Conservation (phyloP, 64 coral and sea anemone species). For the Pachyseris speciosa region DNA sequence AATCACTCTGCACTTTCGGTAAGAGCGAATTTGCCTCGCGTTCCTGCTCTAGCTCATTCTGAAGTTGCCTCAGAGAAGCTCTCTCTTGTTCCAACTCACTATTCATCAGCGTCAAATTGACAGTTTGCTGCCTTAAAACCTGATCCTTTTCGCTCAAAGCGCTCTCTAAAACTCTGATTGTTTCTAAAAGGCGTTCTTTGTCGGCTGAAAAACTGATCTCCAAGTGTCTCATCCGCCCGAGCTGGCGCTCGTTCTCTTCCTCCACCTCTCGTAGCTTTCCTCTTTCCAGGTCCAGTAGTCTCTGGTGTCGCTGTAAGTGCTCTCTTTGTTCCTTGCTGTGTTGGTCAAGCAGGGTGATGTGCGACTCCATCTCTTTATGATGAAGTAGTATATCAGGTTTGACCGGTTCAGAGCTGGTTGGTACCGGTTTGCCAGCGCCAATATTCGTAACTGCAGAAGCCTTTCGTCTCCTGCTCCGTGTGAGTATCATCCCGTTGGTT, state of each 20-base stretch:
- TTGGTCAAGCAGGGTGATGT: conserved; percentile 81
- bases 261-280: conserved; percentile 38
- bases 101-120: conserved; percentile 43
- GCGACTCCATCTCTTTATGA: conserved; percentile 79
- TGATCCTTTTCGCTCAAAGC: conserved; percentile 12
- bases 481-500: conserved; percentile 7
- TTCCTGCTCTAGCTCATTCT: conserved; percentile 70
- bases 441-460: not conserved
- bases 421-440: not conserved
- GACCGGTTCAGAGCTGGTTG: not conserved
- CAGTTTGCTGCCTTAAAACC: conserved; percentile 26
- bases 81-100: conserved; percentile 65
- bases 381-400: conserved; percentile 82
- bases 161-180: not conserved
- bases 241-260: conserved; percentile 16
- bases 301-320: conserved; percentile 75
- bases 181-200: not conserved
- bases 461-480: conserved; percentile 56
- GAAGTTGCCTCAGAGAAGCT: conserved; percentile 42
- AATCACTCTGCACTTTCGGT: conserved; percentile 70
- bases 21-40: conserved; percentile 42
- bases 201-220: conserved; percentile 2
- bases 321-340: conserved; percentile 90
- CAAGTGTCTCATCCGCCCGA: not conserved
- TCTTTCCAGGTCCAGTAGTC: conserved; percentile 73